phyloP scores from a whole-genome alignment of 2,113 vertebrate genomes.

The Gavialis gangeticus region DNA sequence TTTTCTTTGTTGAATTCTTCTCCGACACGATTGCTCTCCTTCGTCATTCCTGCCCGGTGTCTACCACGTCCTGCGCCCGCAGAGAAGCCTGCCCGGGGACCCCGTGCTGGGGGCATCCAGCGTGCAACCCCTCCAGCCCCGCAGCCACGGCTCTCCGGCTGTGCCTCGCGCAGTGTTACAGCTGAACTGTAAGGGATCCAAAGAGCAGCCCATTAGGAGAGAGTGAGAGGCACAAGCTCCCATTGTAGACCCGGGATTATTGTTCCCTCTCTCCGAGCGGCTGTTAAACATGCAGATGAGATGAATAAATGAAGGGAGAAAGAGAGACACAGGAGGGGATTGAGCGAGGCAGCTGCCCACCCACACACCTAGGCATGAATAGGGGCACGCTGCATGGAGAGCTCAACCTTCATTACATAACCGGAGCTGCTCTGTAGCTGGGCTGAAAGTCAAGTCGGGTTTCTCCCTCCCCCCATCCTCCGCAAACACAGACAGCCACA shows the following conservation, averaged over 20 bases:
- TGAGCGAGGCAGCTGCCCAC: neutral
- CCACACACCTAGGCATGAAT: fast-evolving
- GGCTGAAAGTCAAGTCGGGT: neutral
- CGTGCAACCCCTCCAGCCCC: fast-evolving
- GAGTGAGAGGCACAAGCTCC: neutral
- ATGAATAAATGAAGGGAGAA: slow-evolving; percentile 21
- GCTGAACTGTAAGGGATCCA: neutral
- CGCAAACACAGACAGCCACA: neutral
- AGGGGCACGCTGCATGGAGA: neutral
- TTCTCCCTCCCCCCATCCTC: neutral
- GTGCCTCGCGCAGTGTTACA: neutral
- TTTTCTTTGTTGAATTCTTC: neutral
- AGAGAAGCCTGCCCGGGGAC: fast-evolving
- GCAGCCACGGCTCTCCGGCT: neutral
- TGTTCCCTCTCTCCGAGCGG: neutral
- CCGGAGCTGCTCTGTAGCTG: neutral
- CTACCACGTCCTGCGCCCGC: neutral
- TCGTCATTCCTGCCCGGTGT: fast-evolving
- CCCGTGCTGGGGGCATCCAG: fast-evolving
- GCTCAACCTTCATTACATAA: neutral
- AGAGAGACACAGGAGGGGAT: neutral
- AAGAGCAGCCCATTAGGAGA: neutral
- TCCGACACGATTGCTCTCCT: neutral
- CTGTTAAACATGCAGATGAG: slow-evolving; percentile 26
- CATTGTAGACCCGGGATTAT: neutral